phyloP scores from a whole-genome alignment of 2,888 invertebrate genomes.

The Phyto melanocephala region DNA sequence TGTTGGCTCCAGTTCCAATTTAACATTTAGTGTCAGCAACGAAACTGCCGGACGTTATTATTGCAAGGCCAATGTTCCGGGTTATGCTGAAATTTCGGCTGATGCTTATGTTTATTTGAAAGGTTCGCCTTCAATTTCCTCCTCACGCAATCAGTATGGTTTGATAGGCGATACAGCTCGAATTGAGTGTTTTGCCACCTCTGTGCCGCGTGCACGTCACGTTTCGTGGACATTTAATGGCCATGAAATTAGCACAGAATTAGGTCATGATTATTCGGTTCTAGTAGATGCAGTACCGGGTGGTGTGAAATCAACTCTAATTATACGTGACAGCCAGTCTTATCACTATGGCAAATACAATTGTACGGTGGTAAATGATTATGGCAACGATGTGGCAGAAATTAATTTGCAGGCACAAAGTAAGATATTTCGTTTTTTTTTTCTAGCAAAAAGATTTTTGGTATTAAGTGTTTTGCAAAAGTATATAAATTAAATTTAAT shows the following conservation, averaged over 20 bases:
- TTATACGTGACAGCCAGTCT: conserved; percentile 91
- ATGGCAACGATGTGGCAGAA: conserved; percentile 90
- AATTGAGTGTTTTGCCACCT: conserved; percentile 92
- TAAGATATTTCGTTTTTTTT: conserved; percentile 79
- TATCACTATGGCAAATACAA: conserved; percentile 95
- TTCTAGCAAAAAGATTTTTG: not conserved
- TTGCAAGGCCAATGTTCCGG: conserved; percentile 92
- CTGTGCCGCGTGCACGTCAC: conserved; percentile 92
- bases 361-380: conserved; percentile 94
- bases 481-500: not conserved
- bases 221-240: conserved; percentile 94
- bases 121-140: conserved; percentile 89
- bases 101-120: conserved; percentile 90
- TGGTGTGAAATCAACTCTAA: conserved; percentile 92
- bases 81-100: conserved; percentile 90
- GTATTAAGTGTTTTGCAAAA: too few relatives aligned
- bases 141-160: conserved; percentile 90
- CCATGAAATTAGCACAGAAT: conserved; percentile 86
- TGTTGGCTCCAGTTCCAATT: conserved; percentile 87
- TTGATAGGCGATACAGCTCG: conserved; percentile 88
- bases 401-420: conserved; percentile 92
- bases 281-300: conserved; percentile 87
- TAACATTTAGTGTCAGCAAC: conserved; percentile 87
- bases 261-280: conserved; percentile 87
- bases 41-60: conserved; percentile 92